phyloP scores from a whole-genome alignment of 2,113 vertebrate species.

The Polypterus senegalus region DNA sequence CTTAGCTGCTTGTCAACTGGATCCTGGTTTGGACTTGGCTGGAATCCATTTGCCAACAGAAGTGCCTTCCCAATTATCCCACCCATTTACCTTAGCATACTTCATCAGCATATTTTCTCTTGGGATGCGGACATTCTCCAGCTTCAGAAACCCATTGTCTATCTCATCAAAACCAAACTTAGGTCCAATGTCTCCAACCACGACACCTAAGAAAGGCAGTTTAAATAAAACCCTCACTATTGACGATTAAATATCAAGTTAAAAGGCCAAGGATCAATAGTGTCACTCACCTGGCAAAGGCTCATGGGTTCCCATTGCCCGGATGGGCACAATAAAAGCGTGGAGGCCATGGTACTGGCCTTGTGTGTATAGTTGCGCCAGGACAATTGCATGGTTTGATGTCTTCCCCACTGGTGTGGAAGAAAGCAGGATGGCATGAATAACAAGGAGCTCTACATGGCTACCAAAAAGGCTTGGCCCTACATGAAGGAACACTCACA shows the following conservation, averaged over 20 bases:
- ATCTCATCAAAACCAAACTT: slow-evolving; percentile 93
- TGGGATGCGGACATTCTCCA: slow-evolving; percentile 85
- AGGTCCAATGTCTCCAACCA: slow-evolving; percentile 89
- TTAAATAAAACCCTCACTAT: neutral
- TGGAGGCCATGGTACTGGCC: slow-evolving; percentile 77
- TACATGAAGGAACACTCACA: slow-evolving; percentile 55
- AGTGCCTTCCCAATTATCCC: neutral
- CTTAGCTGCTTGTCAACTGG: too few species aligned
- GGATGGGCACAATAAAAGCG: slow-evolving; percentile 83
- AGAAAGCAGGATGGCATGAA: slow-evolving; percentile 5
- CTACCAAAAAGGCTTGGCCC: neutral
- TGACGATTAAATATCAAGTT: too few species aligned
- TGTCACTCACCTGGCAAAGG: slow-evolving; percentile 73
- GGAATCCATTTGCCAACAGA: too few species aligned
- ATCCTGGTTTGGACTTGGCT: too few species aligned
- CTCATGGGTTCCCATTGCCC: slow-evolving; percentile 71
- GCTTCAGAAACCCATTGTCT: slow-evolving; percentile 89
- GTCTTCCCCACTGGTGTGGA: slow-evolving; percentile 82
- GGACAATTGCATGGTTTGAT: slow-evolving; percentile 85
- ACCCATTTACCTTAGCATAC: slow-evolving; percentile 69
- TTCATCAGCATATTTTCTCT: slow-evolving; percentile 97
- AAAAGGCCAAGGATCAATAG: too few species aligned
- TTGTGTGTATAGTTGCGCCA: slow-evolving; percentile 84
- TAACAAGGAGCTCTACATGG: neutral
- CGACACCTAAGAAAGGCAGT: slow-evolving; percentile 56